phyloP scores from a whole-genome alignment of 2,888 invertebrate species.

The Agrochola lota region DNA sequence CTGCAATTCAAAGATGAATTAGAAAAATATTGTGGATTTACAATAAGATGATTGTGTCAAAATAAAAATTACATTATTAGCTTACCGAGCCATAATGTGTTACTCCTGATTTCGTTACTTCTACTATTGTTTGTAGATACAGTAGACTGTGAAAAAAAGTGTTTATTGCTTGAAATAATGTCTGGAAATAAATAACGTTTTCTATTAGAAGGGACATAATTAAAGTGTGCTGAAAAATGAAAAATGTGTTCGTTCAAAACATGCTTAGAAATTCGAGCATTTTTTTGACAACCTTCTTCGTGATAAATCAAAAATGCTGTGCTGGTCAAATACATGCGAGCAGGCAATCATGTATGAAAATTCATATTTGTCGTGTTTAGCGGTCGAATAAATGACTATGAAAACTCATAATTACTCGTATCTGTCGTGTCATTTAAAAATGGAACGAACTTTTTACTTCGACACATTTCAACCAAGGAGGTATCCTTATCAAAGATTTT shows the following conservation, averaged over 20 bases:
- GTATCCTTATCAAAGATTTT: no score
- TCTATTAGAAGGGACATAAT: neutral
- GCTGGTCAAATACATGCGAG: no score
- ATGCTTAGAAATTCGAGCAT: no score
- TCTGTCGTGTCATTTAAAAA: no score
- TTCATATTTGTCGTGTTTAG: no score
- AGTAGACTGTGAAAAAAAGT: neutral
- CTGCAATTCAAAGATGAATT: constrained; percentile 15
- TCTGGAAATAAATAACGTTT: neutral
- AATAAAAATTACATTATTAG: neutral
- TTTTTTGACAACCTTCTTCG: no score
- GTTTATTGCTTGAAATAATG: neutral
- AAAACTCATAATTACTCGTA: no score
- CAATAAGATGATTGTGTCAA: neutral
- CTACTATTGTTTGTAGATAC: neutral
- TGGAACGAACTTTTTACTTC: no score
- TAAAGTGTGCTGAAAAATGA: neutral
- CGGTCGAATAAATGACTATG: no score
- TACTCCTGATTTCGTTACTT: neutral
- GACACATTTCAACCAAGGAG: no score
- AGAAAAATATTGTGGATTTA: neutral
- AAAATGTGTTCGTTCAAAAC: constrained; percentile 3
- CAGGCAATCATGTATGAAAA: no score
- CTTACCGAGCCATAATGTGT: neutral
- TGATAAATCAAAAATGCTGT: no score